These are phyloP conservation scores for Hetaerina americana DNA, from an alignment of 1,140 invertebrate species.

Conservation along the genomic window DNA sequence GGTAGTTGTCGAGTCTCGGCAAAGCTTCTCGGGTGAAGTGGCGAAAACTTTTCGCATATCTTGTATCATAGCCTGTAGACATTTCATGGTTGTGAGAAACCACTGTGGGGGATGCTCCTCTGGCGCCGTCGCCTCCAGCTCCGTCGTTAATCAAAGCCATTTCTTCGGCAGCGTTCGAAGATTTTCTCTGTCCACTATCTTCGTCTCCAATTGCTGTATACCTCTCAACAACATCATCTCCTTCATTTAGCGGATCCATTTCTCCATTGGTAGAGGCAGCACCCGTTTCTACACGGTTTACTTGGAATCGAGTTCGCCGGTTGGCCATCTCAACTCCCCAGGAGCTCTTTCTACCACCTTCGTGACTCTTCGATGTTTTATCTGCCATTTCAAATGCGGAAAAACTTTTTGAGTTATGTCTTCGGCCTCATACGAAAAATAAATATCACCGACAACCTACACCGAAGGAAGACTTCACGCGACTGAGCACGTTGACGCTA, in stretches of 20 bases:
- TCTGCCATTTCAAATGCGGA: neutral
- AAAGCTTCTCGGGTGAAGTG: constrained; percentile 84
- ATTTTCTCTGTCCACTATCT: constrained; percentile 4
- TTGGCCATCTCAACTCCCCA: constrained; percentile 17
- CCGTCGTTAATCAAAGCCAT: neutral
- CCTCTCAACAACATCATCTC: constrained; percentile 12
- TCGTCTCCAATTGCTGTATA: neutral
- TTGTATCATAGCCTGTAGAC: constrained; percentile 45
- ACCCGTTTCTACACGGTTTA: constrained; percentile 38
- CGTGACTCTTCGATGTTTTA: neutral
- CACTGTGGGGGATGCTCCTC: neutral
- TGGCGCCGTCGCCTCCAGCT: neutral
- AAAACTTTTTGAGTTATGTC: neutral
- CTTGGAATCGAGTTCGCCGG: constrained; percentile 38
- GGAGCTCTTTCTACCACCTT: constrained; percentile 8
- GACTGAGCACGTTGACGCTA: neutral
- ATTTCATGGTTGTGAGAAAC: neutral
- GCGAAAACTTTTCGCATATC: constrained; percentile 67
- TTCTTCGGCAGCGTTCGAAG: constrained; percentile 5
- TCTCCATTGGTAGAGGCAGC: constrained; percentile 27
- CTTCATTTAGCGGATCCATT: constrained; percentile 24
- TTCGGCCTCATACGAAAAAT: too few relatives aligned
- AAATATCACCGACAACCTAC: neutral
- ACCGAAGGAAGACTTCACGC: neutral
- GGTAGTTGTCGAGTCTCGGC: constrained; percentile 83